Evolutionary conservation across 2,113 vertebrate genomes (phyloP), one percentile per base, ranked within the genome.

Genomic region (Tupaia chinensis): DNA sequence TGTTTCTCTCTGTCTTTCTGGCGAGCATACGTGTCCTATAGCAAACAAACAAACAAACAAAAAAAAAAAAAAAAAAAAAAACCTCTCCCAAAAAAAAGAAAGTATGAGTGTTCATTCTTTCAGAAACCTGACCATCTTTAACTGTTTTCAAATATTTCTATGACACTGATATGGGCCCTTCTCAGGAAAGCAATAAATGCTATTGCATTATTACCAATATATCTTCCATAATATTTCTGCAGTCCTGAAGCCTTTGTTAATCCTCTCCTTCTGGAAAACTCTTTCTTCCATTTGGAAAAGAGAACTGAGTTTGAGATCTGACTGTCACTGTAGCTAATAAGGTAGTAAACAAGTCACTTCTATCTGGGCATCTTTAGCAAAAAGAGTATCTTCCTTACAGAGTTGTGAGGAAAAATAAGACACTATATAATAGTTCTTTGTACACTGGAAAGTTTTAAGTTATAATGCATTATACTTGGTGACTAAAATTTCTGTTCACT

Each of bases 231-330:
- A 73, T 80, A 54, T 79, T 80, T 84, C 63, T 61, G 19, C 20
- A 56, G 22, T 4, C 92, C 27, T 89, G 65, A 92, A 66, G 22
- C 79, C 11, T 90, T 81, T 84, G 14, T 66, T 88, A 84, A 80
- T 53, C 9, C 29, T 8, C 11, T 83, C 20, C 78, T 87, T 74
- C 34, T 90, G 17, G 66, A 83, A 97, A 96, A 95, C 3, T 85
- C 29, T 60, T 58, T 80, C 60, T 78, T 77, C 10, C 13, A 70
- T 34, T 79, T 19, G 56, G 15, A 92, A 95, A 83, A 14, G 63
- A 70, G 44, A 81, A 85, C 3, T 44, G 20, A 13, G 9, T 92
- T 79, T 94, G 76, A 89, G 54, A 87, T 60, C 53, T 83, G 73
- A 77, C 66, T 25, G 22, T 14, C 11, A 69, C 61, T 73, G 1